Evolutionary conservation across 2,888 invertebrate species (phyloP), one percentile per base, ranked within the genome.

Genomic region (Periphyllus acericola): DNA sequence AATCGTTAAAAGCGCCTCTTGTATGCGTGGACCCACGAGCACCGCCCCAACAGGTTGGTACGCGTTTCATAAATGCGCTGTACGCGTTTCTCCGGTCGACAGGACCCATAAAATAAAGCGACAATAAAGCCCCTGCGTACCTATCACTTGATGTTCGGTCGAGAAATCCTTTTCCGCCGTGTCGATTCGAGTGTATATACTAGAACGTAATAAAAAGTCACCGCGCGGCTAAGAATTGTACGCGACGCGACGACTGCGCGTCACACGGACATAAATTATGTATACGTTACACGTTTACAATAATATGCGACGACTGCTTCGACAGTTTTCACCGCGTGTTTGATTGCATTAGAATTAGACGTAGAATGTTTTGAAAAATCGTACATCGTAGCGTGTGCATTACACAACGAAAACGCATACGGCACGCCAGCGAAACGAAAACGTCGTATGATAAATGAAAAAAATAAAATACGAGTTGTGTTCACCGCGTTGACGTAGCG

Each of bases 341-440:
- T 79, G 60, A 79, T 79, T 79, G 78, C 34, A 79, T 34, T n/a
- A 55, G 55, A 79, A 79, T 79, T 55, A 79, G 79, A 55, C 55
- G 55, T 79, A 29, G 34, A 79, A 79, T n/a, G 25, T 40, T 55
- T 79, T n/a, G 32, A 79, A 79, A 79, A 32, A 46, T 46, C 46
- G 14, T 46, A 46, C 46, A 46, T 46, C 14, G 2, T 11, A 14
- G 46, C 0, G 46, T 46, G 46, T 46, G 46, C 46, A 46, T 46
- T 46, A 14, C 46, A 14, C 46, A 14, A 11, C 46, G 14, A 14
- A 14, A 46, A 46, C 46, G 36, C 36, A 14, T 46, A 46, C 46
- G 46, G 46, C 8, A 46, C 46, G 14, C 46, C 46, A 46, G 14
- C 46, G 46, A 46, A 46, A 14, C 14, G 8, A 5, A 46, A 36